Base-by-base conservation (phyloP, 1,140 invertebrate genomes). In the Procambarus clarkii region DNA sequence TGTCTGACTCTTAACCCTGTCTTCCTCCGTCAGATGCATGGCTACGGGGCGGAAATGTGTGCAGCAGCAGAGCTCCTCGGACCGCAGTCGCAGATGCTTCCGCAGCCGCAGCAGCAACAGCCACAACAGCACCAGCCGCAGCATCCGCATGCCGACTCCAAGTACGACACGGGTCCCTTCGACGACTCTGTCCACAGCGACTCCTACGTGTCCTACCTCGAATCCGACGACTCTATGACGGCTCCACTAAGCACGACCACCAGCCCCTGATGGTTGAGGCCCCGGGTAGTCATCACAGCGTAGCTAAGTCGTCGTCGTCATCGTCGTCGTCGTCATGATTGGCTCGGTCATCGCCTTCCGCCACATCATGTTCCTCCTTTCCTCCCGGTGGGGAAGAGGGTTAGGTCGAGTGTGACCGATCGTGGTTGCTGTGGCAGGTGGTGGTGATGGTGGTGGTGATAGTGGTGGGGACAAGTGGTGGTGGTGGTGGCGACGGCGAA, bases 191-290 rank as follows among this genome's bases (percentile, higher is more conserved):
- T 86, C 1, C 92, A 93, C 82, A 93, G 91, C 82, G 92, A 92
- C 69, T 92, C 90, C 83, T 93, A 92, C 86, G 92, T 93, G 77
- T 93, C 93, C n/a, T 92, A 92, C 83, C 78, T 93, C n/a, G 92
- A 93, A 76, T 87, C 81, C 18, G 93, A 93, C 85, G 93, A 93
- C 91, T 89, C 91, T 34, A 92, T 92, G 91, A 85, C 93, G 48
- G 88, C 92, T 21, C 92, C 92, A 4, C 58, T 92, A 5, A 88
- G 88, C 69, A 80, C 91, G 46, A 93, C 90, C 79, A 92, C 93
- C 58, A 92, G 93, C 69, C 92, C 92, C 83, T 92, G 93, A 92
- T 92, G 87, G 45, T 54, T 84, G 46, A 69, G 80, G 34, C 2
- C n/a, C 18, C 54, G 82, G 80, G 79, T 90, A 71, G 82, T 81